Evolutionary conservation across 2,888 invertebrate species (phyloP), one percentile per base, ranked within the genome.

Genomic region (Notodonta dromedarius): DNA sequence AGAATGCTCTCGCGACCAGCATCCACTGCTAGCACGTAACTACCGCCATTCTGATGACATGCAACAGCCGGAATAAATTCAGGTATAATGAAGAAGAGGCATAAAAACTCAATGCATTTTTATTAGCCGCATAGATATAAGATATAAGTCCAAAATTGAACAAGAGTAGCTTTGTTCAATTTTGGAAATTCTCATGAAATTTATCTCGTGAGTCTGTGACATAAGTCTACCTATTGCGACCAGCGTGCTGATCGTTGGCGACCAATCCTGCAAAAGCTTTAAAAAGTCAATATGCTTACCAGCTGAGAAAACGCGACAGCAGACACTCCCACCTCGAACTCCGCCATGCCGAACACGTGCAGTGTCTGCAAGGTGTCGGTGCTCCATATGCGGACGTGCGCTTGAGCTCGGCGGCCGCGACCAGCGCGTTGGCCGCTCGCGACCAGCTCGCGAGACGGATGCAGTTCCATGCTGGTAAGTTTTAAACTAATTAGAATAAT

Each of bases 331-430:
- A 96, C 95, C 79, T 97, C 97, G 81, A 98, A 96, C 86, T 98
- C 97, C 0, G 98, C 98, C 96, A 98, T 97, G 5, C 98, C 98
- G 82, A 98, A 97, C 40, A 98, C 97, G 82, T 97, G 97, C 51
- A 98, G 94, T 0, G 98, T 98, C 85, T 97, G 97, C 70, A 98
- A 88, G 0, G 97, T 97, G 87, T 97, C 97, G 0, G 97, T 97
- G 83, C 98, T 97, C 98, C 98, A 98, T 74, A 98, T 97, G 61
- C 98, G 95, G 16, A 98, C 97, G 82, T 98, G 98, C 0, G 97
- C 97, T 85, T 97, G 97, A 11, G 97, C 97, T 69, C 97, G 97
- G 51, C 97, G 94, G 77, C 97, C 97, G 66, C 97, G 95, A 0
- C 97, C 97, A 0, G 97, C 97, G 78, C 95, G 95, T 88, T 98